Conservation (phyloP, 30 jellyfish, hydroid and myxozoan genomes). For the Euphysa ruthae region DNA sequence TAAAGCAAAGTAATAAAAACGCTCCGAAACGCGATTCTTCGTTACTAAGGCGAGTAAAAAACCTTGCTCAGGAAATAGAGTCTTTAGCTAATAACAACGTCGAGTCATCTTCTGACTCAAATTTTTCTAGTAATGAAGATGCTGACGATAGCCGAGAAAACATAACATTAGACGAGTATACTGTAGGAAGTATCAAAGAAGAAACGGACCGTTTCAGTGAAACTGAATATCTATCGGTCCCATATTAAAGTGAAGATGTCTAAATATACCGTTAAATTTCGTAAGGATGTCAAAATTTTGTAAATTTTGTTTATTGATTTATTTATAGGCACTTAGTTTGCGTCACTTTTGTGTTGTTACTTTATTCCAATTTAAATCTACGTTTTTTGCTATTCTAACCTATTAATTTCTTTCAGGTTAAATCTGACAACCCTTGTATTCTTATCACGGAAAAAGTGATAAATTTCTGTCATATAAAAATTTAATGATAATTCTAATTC, state of each 20-base stretch:
- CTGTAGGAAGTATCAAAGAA: slow-evolving; percentile 9
- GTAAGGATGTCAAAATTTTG: background rate
- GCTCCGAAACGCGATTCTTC: slow-evolving; percentile 25
- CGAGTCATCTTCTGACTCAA: slow-evolving; percentile 39
- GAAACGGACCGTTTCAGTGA: slow-evolving; percentile 75
- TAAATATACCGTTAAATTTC: background rate
- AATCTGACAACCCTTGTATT: too few relatives aligned
- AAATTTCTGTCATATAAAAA: too few relatives aligned
- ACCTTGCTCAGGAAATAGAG: slow-evolving; percentile 83
- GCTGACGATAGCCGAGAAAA: too few relatives aligned
- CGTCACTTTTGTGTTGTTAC: too few relatives aligned
- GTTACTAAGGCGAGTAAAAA: slow-evolving; percentile 61
- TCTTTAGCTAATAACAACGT: slow-evolving; percentile 32
- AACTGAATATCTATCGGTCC: slow-evolving; percentile 62
- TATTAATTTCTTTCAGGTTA: too few relatives aligned
- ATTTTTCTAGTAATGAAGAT: slow-evolving; percentile 14
- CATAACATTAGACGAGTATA: too few relatives aligned
- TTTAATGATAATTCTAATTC: too few relatives aligned
- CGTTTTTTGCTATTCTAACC: too few relatives aligned
- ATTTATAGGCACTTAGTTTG: background rate
- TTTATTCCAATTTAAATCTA: too few relatives aligned
- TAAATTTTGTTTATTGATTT: background rate
- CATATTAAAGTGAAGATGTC: background rate
- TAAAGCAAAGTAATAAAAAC: slow-evolving; percentile 25
- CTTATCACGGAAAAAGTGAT: too few relatives aligned